Evolutionary conservation across 2,113 vertebrate species (phyloP).

Genomic region (Tonatia bakeri): DNA sequence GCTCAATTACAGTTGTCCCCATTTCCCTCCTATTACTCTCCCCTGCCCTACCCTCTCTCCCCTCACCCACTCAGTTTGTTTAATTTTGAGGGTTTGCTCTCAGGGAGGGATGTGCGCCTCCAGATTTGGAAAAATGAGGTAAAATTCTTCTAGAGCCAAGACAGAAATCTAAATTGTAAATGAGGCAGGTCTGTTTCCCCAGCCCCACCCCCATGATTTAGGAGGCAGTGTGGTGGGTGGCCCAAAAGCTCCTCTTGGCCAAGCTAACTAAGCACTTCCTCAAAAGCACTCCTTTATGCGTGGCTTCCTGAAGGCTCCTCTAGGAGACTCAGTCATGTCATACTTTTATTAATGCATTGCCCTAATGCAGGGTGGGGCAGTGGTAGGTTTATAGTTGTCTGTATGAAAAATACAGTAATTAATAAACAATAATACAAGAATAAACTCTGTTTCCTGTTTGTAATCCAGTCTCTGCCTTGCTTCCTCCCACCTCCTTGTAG

Average conservation of each 20-base stretch:
- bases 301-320: background rate
- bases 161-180: constrained; percentile 1
- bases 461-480: background rate
- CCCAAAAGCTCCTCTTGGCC: background rate
- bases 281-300: background rate
- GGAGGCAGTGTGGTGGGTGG: background rate
- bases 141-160: background rate
- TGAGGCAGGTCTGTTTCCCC: background rate
- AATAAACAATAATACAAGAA: background rate
- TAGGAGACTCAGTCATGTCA: background rate
- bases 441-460: background rate
- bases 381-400: background rate
- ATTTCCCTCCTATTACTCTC: background rate
- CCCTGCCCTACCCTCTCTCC: too few species aligned
- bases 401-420: background rate
- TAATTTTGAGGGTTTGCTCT: background rate
- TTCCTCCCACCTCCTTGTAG: background rate
- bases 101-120: background rate
- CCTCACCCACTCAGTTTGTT: background rate
- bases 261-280: background rate
- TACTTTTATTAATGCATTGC: background rate
- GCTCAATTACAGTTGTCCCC: too few species aligned
- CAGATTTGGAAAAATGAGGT: background rate
- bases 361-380: background rate
- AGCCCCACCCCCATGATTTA: background rate